phyloP scores from a whole-genome alignment of 2,888 invertebrate genomes.

The Melinaea menophilus region DNA sequence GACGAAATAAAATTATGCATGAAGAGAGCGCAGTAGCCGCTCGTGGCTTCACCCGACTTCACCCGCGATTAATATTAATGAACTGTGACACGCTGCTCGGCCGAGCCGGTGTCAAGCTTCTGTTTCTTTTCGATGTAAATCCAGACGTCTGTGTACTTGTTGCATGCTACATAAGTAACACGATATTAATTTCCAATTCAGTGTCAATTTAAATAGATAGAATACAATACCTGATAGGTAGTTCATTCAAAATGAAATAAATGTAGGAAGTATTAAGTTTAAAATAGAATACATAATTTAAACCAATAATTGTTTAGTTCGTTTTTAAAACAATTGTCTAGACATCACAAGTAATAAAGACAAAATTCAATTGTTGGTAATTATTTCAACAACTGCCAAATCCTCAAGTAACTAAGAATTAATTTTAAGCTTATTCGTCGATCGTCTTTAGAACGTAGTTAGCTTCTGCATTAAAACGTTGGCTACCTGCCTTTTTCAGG shows the following conservation, averaged over 20 bases:
- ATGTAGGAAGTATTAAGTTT: too few species aligned
- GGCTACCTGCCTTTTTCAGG: slow-evolving; percentile 30
- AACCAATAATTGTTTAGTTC: too few species aligned
- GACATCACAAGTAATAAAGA: not conserved
- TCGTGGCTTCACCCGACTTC: slow-evolving; percentile 39
- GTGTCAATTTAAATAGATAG: not conserved
- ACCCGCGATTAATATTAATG: slow-evolving; percentile 72
- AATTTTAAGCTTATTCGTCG: slow-evolving; percentile 20
- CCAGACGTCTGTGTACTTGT: slow-evolving; percentile 54
- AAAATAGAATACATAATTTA: too few species aligned
- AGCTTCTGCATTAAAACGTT: slow-evolving; percentile 28
- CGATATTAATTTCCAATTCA: slow-evolving; percentile 30
- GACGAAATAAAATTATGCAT: slow-evolving; percentile 67
- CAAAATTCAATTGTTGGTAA: not conserved
- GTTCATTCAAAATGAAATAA: not conserved
- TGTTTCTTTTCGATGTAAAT: slow-evolving; percentile 71
- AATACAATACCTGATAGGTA: not conserved
- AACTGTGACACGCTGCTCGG: slow-evolving; percentile 65
- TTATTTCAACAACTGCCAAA: not conserved
- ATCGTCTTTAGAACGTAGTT: slow-evolving; percentile 24
- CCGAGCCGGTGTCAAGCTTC: slow-evolving; percentile 45
- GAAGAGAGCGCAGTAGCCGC: slow-evolving; percentile 61
- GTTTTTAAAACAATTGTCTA: not conserved
- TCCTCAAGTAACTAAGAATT: not conserved
- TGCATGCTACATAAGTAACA: slow-evolving; percentile 42